Evolutionary conservation across 2,888 invertebrate species (phyloP).

Genomic region (Scelioninae gen. 1): DNA sequence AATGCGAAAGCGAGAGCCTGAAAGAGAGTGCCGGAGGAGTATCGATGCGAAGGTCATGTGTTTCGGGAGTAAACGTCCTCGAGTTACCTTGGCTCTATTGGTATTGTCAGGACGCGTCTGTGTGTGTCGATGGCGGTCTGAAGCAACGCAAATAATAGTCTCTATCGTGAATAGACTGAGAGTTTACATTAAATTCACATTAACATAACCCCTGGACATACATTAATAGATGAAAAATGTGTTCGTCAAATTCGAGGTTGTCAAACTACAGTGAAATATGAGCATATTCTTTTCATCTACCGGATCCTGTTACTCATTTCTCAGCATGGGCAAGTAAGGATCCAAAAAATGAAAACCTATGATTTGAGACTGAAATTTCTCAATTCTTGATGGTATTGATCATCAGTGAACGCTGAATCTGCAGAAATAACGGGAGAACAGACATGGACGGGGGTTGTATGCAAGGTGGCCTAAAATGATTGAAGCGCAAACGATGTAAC

Average conservation of each 20-base stretch:
- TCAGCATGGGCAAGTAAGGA: background rate
- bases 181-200: conserved; percentile 48
- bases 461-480: background rate
- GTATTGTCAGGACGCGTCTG: conserved; percentile 40
- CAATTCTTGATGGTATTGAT: conserved; percentile 14
- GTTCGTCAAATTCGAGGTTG: conserved; percentile 5
- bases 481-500: too few species aligned
- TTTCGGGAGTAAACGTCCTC: conserved; percentile 71
- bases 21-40: conserved; percentile 21
- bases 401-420: conserved; percentile 33
- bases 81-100: conserved; percentile 68
- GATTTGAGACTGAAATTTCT: background rate
- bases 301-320: background rate
- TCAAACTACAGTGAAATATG: conserved; percentile 9
- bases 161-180: conserved; percentile 33
- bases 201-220: conserved; percentile 23
- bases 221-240: background rate
- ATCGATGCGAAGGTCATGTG: conserved; percentile 70
- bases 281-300: background rate
- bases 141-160: conserved; percentile 44
- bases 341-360: background rate
- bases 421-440: conserved; percentile 27
- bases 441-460: conserved; percentile 40
- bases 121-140: conserved; percentile 41
- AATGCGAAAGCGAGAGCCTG: conserved; percentile 33